Percentiles rank a stretch among this genome's conserved stretches.
These are phyloP conservation scores for Lysandra coridon DNA, from an alignment of 2,888 invertebrate genomes.

Conservation along the genomic window DNA sequence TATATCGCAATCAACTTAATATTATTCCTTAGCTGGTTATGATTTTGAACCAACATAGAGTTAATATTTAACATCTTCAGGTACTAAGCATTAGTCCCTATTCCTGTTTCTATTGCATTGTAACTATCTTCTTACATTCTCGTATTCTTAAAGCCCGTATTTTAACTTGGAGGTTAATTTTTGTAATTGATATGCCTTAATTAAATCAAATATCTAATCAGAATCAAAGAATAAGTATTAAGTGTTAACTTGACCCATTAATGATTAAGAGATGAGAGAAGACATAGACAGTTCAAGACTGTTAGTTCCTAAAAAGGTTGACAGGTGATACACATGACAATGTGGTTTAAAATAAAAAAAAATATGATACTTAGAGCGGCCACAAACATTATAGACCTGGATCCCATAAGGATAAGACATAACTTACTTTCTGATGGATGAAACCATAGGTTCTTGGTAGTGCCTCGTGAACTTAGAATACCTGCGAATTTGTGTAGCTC, in stretches of 20 bases:
- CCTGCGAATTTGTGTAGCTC: no score
- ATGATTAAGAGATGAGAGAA: background rate
- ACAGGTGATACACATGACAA: background rate
- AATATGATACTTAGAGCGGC: no score
- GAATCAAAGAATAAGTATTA: background rate
- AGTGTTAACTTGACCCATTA: no score
- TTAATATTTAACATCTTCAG: background rate
- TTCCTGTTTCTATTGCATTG: slow-evolving; percentile 13
- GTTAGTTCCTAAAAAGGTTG: background rate
- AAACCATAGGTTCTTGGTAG: no score
- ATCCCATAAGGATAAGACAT: no score
- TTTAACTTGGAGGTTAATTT: background rate
- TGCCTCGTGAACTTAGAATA: no score
- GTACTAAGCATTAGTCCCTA: slow-evolving; percentile 11
- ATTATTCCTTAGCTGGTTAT: background rate
- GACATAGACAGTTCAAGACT: background rate
- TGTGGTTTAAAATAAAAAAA: no score
- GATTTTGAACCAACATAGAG: slow-evolving; percentile 1
- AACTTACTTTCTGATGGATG: no score
- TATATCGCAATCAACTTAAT: background rate
- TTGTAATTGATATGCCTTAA: background rate
- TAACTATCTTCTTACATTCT: background rate
- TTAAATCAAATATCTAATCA: background rate
- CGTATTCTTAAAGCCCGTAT: background rate
- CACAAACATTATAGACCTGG: no score